Evolutionary conservation across 2,113 vertebrate genomes (phyloP).

Genomic region (Coracopsis vasa): DNA sequence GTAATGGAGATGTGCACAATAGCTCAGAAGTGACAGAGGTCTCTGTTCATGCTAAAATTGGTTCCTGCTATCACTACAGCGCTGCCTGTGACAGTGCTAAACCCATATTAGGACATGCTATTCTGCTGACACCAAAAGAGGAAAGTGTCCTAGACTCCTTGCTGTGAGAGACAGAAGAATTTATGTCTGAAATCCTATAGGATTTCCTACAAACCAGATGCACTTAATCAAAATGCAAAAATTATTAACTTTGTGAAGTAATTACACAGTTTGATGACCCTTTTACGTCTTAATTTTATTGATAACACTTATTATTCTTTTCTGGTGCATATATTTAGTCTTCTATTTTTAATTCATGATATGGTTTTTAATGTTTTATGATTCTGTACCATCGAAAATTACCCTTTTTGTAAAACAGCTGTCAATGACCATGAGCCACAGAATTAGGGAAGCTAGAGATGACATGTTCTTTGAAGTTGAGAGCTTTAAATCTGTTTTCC

Average conservation of each 20-base stretch:
- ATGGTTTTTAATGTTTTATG: not conserved
- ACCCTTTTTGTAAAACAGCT: not conserved
- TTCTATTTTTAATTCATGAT: not conserved
- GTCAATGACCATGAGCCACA: not conserved
- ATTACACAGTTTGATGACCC: not conserved
- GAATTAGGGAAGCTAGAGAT: not conserved
- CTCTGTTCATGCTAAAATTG: not conserved
- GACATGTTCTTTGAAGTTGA: not conserved
- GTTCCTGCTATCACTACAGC: fast-evolving
- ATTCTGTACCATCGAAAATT: not conserved
- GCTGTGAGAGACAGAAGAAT: not conserved
- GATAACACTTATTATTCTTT: not conserved
- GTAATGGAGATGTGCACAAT: not conserved
- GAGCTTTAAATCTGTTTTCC: not conserved
- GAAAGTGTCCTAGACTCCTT: not conserved
- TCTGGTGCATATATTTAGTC: not conserved
- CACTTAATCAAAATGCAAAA: not conserved
- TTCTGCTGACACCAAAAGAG: not conserved
- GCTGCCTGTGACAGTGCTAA: not conserved
- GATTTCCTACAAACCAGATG: not conserved
- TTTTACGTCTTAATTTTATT: not conserved
- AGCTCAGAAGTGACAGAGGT: not conserved
- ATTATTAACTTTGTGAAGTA: not conserved
- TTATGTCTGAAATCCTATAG: not conserved
- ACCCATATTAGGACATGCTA: not conserved